These are phyloP conservation scores for Saccostrea glomerata DNA, from an alignment of 1,140 invertebrate genomes.

Conservation along the genomic window DNA sequence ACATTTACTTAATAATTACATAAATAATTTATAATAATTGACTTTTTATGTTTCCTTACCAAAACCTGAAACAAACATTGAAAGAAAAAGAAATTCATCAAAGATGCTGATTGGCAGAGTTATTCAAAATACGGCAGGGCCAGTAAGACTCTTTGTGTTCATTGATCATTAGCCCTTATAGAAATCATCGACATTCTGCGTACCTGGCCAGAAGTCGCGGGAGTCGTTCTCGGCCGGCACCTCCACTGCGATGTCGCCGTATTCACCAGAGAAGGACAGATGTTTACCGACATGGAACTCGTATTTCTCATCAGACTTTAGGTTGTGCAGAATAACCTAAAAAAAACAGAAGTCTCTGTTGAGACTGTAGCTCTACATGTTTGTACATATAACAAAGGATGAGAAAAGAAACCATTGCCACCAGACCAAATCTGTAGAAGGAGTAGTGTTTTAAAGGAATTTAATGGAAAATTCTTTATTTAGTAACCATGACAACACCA, in stretches of 20 bases:
- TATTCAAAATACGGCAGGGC: too few species aligned
- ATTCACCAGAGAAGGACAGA: conserved; percentile 61
- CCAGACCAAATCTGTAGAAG: too few species aligned
- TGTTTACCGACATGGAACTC: conserved; percentile 65
- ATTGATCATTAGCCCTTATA: background rate
- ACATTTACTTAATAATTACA: background rate
- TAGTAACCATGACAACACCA: too few species aligned
- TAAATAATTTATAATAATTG: background rate
- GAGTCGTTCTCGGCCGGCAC: conserved; percentile 59
- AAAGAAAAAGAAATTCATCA: background rate
- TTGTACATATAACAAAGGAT: too few species aligned
- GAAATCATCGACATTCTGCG: background rate
- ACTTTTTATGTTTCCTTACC: background rate
- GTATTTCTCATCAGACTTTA: conserved; percentile 49
- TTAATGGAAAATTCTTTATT: too few species aligned
- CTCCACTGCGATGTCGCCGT: conserved; percentile 70
- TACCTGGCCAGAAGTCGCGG: conserved; percentile 50
- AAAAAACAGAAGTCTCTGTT: background rate
- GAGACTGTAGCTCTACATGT: too few species aligned
- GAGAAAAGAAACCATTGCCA: too few species aligned
- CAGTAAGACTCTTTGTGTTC: background rate
- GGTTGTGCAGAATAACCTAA: conserved; percentile 66
- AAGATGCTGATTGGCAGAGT: too few species aligned
- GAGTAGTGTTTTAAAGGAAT: too few species aligned
- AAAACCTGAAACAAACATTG: background rate